Evolutionary conservation across 2,113 vertebrate genomes (phyloP), one percentile per base, ranked within the genome.

Genomic region (Perognathus longimembris): DNA sequence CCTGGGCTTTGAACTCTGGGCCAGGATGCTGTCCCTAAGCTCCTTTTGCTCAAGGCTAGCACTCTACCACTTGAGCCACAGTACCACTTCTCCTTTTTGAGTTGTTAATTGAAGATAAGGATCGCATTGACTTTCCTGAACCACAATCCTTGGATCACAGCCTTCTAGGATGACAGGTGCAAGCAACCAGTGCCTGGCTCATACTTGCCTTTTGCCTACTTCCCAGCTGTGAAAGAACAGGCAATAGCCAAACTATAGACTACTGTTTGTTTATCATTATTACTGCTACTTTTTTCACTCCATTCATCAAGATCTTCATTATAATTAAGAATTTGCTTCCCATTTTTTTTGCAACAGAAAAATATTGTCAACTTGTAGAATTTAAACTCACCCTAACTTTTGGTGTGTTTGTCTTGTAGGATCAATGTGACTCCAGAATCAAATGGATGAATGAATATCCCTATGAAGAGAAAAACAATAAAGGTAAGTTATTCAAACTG

Each of bases 381-480:
- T 4, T 21, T 54, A n/a, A 64, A 71, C 78, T 95, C 34, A 90
- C 30, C 32, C 9, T 81, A 66, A 66, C 12, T 89, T 88, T 76
- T 38, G 66, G 9, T 92, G 15, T 96, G 67, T 83, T 97, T 96
- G 95, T 57, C 91, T 96, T 96, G 42, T 92, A 98, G 98, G 95
- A 96, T 96, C 97, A 94, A 97, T 97, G 98, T 97, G 97, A 97
- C 97, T 94, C 88, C 87, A 83, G 91, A 92, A 92, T 97, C 67
- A 78, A 96, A 98, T 94, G 97, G 97, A 96, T 98, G 97, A 97
- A 95, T 97, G 97, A 98, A 92, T 97, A 94, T 96, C 97, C 96
- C 86, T 97, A 98, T 97, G 98, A 98, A 98, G 97, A 98, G 98
- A 97, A 98, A 98, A 97, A 94, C 97, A 90, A 95, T 98, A 97